Conservation (phyloP, 2,113 vertebrate species). For the Lampris incognitus region DNA sequence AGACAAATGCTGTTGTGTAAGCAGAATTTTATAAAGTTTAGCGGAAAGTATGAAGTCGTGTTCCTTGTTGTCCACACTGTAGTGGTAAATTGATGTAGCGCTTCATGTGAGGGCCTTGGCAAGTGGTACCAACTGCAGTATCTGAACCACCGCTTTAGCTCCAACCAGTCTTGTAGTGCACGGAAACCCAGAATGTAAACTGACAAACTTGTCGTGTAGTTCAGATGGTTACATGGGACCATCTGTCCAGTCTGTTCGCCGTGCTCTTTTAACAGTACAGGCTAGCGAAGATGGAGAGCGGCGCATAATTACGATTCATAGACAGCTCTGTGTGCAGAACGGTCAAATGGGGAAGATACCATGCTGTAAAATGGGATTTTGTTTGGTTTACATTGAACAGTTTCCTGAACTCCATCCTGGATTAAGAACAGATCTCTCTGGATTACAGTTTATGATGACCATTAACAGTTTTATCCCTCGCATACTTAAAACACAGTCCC, state of each 20-base stretch:
- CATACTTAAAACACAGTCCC: slow-evolving; percentile 76
- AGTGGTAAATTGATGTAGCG: neutral
- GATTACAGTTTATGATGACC: slow-evolving; percentile 80
- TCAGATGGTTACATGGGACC: slow-evolving; percentile 39
- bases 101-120: neutral
- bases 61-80: neutral
- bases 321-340: slow-evolving; percentile 19
- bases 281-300: slow-evolving; percentile 46
- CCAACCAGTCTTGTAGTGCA: slow-evolving; percentile 23
- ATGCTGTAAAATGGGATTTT: slow-evolving; percentile 65
- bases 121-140: neutral
- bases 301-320: slow-evolving; percentile 54
- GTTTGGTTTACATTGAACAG: slow-evolving; percentile 55
- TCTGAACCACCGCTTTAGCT: neutral
- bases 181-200: slow-evolving; percentile 20
- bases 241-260: slow-evolving; percentile 52
- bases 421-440: slow-evolving; percentile 75
- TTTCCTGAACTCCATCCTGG: slow-evolving; percentile 66
- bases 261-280: slow-evolving; percentile 24
- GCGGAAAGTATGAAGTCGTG: neutral
- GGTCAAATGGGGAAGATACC: slow-evolving; percentile 39
- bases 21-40: too few relatives aligned
- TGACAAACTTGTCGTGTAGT: slow-evolving; percentile 14
- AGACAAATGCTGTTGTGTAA: too few relatives aligned
- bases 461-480: slow-evolving; percentile 76